Evolutionary conservation across 2,888 invertebrate species (phyloP).

Genomic region (Mythimna vitellina): DNA sequence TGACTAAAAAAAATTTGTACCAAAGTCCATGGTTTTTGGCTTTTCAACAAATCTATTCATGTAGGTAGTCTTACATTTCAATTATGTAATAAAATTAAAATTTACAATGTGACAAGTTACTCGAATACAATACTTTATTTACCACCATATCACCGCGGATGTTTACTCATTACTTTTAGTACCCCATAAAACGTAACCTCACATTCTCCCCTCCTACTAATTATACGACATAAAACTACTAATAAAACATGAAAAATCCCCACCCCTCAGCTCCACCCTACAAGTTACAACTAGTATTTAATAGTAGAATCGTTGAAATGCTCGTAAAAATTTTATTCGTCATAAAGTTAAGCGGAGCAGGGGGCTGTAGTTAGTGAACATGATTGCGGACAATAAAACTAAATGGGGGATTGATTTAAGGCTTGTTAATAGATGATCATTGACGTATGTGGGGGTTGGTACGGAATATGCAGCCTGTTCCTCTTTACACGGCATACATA

Average conservation of each 20-base stretch:
- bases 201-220: constrained; percentile 41
- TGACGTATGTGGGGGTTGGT: neutral
- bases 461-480: too few species aligned
- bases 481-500: too few species aligned
- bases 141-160: constrained; percentile 9
- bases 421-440: constrained; percentile 46
- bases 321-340: constrained; percentile 63
- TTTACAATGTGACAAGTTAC: neutral
- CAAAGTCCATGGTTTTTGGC: neutral
- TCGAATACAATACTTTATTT: neutral
- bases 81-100: neutral
- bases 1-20: too few species aligned
- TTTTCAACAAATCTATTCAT: neutral
- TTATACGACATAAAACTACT: constrained; percentile 52
- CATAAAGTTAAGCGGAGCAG: constrained; percentile 58
- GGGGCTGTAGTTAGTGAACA: constrained; percentile 40
- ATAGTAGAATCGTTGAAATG: constrained; percentile 61
- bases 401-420: constrained; percentile 57
- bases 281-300: constrained; percentile 63
- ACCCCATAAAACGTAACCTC: constrained; percentile 43
- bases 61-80: too few species aligned
- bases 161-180: constrained; percentile 41
- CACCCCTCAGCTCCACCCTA: constrained; percentile 52
- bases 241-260: constrained; percentile 45
- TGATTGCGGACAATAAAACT: constrained; percentile 58